Conservation (phyloP, 2,113 vertebrate genomes). For the Herpailurus yagouaroundi region DNA sequence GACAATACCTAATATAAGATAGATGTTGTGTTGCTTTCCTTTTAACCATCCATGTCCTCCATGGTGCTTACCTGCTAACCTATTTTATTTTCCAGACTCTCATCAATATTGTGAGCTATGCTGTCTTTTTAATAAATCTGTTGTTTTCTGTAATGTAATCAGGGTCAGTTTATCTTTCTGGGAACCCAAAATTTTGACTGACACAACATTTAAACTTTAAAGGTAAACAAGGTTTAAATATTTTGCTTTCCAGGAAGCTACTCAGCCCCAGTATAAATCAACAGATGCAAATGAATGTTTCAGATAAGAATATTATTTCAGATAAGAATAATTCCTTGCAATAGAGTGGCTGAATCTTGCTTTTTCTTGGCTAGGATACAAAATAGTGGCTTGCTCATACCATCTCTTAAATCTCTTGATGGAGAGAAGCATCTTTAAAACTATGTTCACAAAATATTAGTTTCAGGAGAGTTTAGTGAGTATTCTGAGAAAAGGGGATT, state of each 20-base stretch:
- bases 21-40: neutral
- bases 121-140: neutral
- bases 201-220: neutral
- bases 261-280: neutral
- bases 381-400: neutral
- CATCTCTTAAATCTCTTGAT: neutral
- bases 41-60: neutral
- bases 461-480: neutral
- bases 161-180: neutral
- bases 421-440: neutral
- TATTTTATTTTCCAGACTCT: neutral
- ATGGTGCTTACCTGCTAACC: neutral
- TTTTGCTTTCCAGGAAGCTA: neutral
- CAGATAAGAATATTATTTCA: neutral
- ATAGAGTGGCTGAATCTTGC: neutral
- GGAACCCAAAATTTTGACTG: neutral
- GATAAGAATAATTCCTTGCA: neutral
- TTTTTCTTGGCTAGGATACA: neutral
- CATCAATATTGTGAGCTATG: neutral
- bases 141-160: neutral
- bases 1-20: neutral
- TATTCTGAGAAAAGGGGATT: neutral
- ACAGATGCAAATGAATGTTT: neutral
- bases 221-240: neutral
- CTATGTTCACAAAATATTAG: neutral